A percentile compares a stretch with the other conserved stretches of the same genome.
Evolutionary conservation across 2,888 invertebrate species (phyloP).

Genomic region (Ariolimax columbianus): DNA sequence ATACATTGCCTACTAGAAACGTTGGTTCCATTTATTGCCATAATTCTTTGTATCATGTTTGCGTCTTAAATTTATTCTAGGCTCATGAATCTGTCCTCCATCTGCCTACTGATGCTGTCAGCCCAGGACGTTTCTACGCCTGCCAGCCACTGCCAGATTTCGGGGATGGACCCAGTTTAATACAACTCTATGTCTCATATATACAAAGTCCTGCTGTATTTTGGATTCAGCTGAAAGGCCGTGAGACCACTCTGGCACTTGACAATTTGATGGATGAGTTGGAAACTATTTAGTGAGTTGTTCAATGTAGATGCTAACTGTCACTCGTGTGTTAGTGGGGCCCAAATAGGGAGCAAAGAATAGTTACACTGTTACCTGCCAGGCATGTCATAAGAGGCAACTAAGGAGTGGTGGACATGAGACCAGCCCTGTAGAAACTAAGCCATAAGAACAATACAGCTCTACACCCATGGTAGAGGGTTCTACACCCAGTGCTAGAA

Average conservation of each 20-base stretch:
- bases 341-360: no score
- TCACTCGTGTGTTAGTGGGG: no score
- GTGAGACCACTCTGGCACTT: slow-evolving; percentile 62
- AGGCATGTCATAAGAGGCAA: no score
- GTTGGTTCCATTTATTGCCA: not conserved
- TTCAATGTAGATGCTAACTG: no score
- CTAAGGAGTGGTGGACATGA: no score
- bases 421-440: no score
- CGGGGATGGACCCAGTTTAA: slow-evolving; percentile 49
- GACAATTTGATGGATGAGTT: slow-evolving; percentile 71
- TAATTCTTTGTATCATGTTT: not conserved
- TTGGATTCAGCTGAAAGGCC: slow-evolving; percentile 69
- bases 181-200: slow-evolving; percentile 69
- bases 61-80: not conserved
- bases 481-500: no score
- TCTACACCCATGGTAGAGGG: no score
- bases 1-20: no score
- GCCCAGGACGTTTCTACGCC: slow-evolving; percentile 64
- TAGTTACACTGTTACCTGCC: no score
- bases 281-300: slow-evolving; percentile 62
- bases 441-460: no score
- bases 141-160: slow-evolving; percentile 57
- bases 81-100: not conserved
- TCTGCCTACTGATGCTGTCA: slow-evolving; percentile 63
- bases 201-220: slow-evolving; percentile 66